These are phyloP conservation scores for Parasteatoda lunata DNA, from an alignment of 2,888 invertebrate genomes.

Conservation along the genomic window DNA sequence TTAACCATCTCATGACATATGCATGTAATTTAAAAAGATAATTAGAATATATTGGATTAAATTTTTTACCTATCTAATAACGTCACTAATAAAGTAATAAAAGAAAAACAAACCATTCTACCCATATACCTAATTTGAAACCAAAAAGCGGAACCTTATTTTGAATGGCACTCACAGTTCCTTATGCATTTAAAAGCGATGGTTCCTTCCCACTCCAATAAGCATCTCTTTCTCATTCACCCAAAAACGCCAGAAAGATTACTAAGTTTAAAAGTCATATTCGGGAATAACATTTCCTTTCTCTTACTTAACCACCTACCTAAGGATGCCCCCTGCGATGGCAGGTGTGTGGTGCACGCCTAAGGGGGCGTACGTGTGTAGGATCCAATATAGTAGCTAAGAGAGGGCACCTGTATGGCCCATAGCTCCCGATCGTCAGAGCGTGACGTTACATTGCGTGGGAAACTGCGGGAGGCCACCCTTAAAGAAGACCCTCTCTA, in stretches of 20 bases:
- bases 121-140: too few relatives aligned
- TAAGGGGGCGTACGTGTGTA: slow-evolving; percentile 44
- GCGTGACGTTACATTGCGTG: slow-evolving; percentile 46
- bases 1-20: too few relatives aligned
- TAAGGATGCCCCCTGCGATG: not conserved
- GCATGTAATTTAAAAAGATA: too few relatives aligned
- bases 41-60: too few relatives aligned
- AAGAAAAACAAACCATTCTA: too few relatives aligned
- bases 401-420: slow-evolving; percentile 32
- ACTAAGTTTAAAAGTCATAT: not conserved
- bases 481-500: not conserved
- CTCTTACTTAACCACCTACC: not conserved
- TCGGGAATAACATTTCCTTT: not conserved
- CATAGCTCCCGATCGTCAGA: slow-evolving; percentile 47
- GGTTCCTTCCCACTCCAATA: not conserved
- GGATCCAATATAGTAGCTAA: not conserved
- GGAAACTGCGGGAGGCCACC: slow-evolving; percentile 35
- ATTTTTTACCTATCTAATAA: too few relatives aligned
- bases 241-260: not conserved
- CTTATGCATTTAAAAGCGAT: too few relatives aligned
- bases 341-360: slow-evolving; percentile 42
- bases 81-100: too few relatives aligned
- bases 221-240: not conserved
- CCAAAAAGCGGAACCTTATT: too few relatives aligned
- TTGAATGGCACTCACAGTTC: too few relatives aligned